Evolutionary conservation across 2,113 vertebrate genomes (phyloP), one percentile per base, ranked within the genome.

Genomic region (Protobothrops flavoviridis): DNA sequence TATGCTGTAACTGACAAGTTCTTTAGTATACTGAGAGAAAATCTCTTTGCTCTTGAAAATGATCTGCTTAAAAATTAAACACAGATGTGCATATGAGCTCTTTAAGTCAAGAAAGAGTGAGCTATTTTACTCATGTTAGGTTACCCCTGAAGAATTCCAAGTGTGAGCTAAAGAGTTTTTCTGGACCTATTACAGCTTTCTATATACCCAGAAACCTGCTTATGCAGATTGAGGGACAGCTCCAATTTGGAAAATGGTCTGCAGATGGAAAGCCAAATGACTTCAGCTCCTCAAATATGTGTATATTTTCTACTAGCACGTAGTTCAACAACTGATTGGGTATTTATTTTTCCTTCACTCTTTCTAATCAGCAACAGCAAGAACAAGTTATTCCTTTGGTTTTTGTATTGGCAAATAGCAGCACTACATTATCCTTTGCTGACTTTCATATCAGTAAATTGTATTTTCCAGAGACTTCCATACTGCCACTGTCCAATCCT

Each of bases 11-110:
- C 13, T 52, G 1, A 81, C 87, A 91, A 85, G 88, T 3, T 74
- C 2, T 4, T 91, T 92, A 85, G 7, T 1, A 2, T 74, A 81
- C 48, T 59, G 90, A 20, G 1, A 87, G 26, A 29, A 92, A 94
- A 85, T 50, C 23, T 93, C n/a, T 94, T n/a, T 92, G 4, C 29
- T 91, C 1, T 20, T 90, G 15, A 17, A 93, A 85, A 48, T 39
- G 0, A 56, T 33, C 21, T 88, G 1, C 59, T 92, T 93, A 74
- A 55, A 23, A 53, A 86, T 92, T 85, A 92, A 95, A 94, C 81
- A 2, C 39, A 88, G 88, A 4, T 59, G 57, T 1, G 8, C 29
- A 69, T n/a, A 48, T 52, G 24, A 11, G 64, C 4, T 45, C 92
- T 87, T 9, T 6, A 91, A 39, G 43, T 13, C 0, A 90, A 56